phyloP scores from a whole-genome alignment of 2,888 invertebrate genomes.

The Globia sparganii region DNA sequence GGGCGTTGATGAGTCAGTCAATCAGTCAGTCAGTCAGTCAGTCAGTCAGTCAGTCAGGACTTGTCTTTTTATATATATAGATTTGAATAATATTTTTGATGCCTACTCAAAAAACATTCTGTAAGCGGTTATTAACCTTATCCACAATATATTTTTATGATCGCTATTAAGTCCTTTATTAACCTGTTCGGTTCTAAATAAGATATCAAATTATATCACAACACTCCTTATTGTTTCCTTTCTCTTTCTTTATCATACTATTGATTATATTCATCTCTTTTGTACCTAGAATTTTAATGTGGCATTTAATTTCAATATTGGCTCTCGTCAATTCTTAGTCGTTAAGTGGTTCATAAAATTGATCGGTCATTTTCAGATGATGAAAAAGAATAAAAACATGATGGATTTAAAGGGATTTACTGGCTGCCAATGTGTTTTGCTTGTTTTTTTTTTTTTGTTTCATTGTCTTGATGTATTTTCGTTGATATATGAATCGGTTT shows the following conservation, averaged over 20 bases:
- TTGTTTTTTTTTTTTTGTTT: conserved; percentile 13
- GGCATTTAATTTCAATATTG: conserved; percentile 58
- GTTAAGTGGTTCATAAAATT: conserved; percentile 78
- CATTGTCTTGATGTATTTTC: conserved; percentile 17
- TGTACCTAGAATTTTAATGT: conserved; percentile 26
- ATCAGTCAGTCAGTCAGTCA: too few relatives aligned
- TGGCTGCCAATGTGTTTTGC: conserved; percentile 27
- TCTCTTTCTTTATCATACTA: conserved; percentile 34
- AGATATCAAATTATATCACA: conserved; percentile 45
- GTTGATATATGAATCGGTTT: background rate
- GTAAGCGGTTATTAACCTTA: conserved; percentile 32
- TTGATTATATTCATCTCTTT: conserved; percentile 34
- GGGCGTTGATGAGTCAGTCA: too few relatives aligned
- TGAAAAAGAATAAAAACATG: too few relatives aligned
- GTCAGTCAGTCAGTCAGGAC: too few relatives aligned
- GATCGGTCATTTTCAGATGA: conserved; percentile 77
- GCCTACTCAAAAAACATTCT: conserved; percentile 23
- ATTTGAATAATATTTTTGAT: conserved; percentile 15
- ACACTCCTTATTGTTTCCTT: conserved; percentile 22
- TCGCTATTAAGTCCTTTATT: conserved; percentile 51
- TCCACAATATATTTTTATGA: conserved; percentile 36
- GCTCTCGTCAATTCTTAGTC: conserved; percentile 54
- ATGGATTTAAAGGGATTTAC: conserved; percentile 68
- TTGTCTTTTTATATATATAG: too few relatives aligned
- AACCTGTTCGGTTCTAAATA: conserved; percentile 46